A percentile compares a stretch with the other conserved stretches of the same genome.
Conservation (phyloP, 2,888 invertebrate species). For the Pheosia tremula region DNA sequence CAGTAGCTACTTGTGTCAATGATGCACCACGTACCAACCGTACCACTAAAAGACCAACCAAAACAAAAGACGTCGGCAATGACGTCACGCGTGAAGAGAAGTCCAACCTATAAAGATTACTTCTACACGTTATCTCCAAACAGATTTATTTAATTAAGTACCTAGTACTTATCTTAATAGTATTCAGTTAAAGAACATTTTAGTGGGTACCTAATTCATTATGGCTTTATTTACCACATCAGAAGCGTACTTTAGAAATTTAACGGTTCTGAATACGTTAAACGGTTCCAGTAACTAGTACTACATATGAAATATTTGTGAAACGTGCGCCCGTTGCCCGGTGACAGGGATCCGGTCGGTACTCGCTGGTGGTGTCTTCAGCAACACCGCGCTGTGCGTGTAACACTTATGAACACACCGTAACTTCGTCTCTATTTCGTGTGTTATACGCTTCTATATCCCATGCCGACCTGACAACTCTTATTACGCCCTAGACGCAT, state of each 20-base stretch:
- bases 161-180: no score
- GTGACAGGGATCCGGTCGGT: slow-evolving; percentile 73
- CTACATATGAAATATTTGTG: slow-evolving; percentile 55
- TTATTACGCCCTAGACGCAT: slow-evolving; percentile 77
- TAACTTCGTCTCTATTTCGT: slow-evolving; percentile 56
- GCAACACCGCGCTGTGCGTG: slow-evolving; percentile 72
- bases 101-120: background rate
- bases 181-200: no score
- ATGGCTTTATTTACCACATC: background rate
- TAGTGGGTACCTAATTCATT: no score
- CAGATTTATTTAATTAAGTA: no score
- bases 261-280: slow-evolving; percentile 38
- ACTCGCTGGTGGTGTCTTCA: slow-evolving; percentile 78
- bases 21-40: background rate
- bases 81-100: background rate
- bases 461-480: slow-evolving; percentile 55
- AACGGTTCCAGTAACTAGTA: slow-evolving; percentile 28
- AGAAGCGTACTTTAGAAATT: slow-evolving; percentile 12
- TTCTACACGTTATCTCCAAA: no score
- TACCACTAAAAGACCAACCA: background rate
- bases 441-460: slow-evolving; percentile 55
- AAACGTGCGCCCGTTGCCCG: slow-evolving; percentile 64
- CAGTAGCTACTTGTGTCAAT: background rate
- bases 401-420: slow-evolving; percentile 46
- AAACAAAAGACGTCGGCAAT: slow-evolving; percentile 4